Conservation (phyloP, 2,888 invertebrate species). For the Eristalis intricaria region DNA sequence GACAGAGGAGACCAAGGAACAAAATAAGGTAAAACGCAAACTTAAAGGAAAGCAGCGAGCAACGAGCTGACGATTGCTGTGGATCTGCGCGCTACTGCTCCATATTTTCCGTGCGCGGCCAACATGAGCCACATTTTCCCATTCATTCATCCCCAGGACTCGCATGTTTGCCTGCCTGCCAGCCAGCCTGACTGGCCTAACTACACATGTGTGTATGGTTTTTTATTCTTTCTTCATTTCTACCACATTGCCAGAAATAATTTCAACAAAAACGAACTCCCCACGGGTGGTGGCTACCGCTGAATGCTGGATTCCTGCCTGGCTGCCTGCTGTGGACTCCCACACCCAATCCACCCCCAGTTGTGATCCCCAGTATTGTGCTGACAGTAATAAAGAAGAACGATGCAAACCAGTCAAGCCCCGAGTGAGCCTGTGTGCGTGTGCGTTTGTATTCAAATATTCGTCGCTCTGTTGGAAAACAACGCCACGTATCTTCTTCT, state of each 20-base stretch:
- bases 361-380: constrained; percentile 39
- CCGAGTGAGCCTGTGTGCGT: not conserved
- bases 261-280: constrained; percentile 30
- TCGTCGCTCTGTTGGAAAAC: constrained; percentile 40
- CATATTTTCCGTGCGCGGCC: constrained; percentile 64
- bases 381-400: constrained; percentile 38
- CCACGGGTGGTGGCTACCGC: constrained; percentile 50
- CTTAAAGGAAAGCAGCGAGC: not conserved
- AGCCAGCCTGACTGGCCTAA: not conserved
- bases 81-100: constrained; percentile 59
- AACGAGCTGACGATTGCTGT: constrained; percentile 21
- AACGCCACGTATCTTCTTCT: constrained; percentile 25
- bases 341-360: constrained; percentile 19
- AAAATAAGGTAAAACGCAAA: not conserved
- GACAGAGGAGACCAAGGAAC: not conserved
- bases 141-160: constrained; percentile 70
- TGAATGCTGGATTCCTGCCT: not conserved
- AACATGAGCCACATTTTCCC: constrained; percentile 55
- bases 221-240: not conserved
- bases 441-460: constrained; percentile 47
- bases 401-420: constrained; percentile 10
- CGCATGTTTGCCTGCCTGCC: constrained; percentile 32
- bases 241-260: constrained; percentile 31
- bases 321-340: constrained; percentile 21
- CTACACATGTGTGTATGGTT: not conserved